These are phyloP conservation scores for Toxotes jaculatrix DNA, from an alignment of 2,113 vertebrate genomes.

Conservation along the genomic window DNA sequence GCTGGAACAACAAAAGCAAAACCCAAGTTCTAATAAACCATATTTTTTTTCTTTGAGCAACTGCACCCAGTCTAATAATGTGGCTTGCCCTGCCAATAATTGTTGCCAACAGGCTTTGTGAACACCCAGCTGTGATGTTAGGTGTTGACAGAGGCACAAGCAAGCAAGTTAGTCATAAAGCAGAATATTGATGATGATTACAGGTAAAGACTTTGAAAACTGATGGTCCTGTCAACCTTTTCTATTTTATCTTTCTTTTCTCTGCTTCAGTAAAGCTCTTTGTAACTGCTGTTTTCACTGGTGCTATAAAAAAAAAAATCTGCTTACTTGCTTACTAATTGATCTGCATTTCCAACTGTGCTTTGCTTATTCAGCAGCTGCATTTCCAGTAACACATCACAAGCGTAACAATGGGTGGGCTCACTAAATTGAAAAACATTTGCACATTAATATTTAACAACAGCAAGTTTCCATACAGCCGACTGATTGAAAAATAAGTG, in stretches of 20 bases:
- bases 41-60: neutral
- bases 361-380: constrained; percentile 28
- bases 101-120: neutral
- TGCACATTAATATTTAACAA: constrained; percentile 45
- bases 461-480: constrained; percentile 18
- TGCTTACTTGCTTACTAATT: neutral
- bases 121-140: neutral
- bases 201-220: neutral
- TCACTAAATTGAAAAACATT: constrained; percentile 37
- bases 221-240: neutral
- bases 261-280: neutral
- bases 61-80: neutral
- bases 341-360: neutral
- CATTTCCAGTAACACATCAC: constrained; percentile 26
- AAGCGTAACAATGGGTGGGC: constrained; percentile 35
- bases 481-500: constrained; percentile 31
- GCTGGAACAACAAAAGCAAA: neutral
- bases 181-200: neutral
- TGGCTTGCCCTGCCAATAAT: neutral
- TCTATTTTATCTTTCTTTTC: neutral
- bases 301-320: neutral
- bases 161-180: too few relatives aligned
- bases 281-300: neutral
- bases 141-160: neutral
- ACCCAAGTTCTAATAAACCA: neutral